Conservation (phyloP, 1,140 invertebrate genomes). For the Aethina tumida region DNA sequence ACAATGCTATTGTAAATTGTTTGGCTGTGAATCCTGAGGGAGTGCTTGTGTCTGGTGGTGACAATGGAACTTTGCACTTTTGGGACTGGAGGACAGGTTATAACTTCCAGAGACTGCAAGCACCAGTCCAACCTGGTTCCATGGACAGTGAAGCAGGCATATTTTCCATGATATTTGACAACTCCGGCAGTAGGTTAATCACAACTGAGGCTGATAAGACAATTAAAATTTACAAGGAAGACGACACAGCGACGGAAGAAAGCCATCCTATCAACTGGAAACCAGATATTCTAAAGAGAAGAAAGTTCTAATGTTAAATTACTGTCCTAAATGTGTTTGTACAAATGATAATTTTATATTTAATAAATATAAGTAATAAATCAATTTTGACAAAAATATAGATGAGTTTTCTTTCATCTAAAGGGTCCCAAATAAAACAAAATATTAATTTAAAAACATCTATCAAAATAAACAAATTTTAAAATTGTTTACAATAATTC, state of each 20-base stretch:
- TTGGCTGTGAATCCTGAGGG: constrained; percentile 90
- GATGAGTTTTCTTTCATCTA: no score
- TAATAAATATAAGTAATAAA: no score
- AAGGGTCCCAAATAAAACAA: no score
- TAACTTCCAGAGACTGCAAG: constrained; percentile 65
- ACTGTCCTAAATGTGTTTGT: no score
- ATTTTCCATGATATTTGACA: constrained; percentile 91
- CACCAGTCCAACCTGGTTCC: constrained; percentile 94
- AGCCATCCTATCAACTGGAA: constrained; percentile 95
- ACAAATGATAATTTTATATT: no score
- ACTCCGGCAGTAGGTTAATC: constrained; percentile 85
- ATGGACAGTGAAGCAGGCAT: constrained; percentile 98
- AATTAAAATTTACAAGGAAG: constrained; percentile 98
- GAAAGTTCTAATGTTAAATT: constrained; percentile 76
- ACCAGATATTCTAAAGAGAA: constrained; percentile 85
- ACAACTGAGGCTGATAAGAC: constrained; percentile 99
- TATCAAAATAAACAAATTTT: no score
- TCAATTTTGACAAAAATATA: no score
- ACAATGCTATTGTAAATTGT: constrained; percentile 97
- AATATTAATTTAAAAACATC: no score
- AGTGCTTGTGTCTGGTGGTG: constrained; percentile 94
- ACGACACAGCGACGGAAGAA: constrained; percentile 92
- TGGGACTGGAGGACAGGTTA: constrained; percentile 99
- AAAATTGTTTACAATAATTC: no score
- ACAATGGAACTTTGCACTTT: constrained; percentile 96